These are phyloP conservation scores for Tricholaema leucomelas DNA, from an alignment of 2,113 vertebrate genomes.

Conservation along the genomic window DNA sequence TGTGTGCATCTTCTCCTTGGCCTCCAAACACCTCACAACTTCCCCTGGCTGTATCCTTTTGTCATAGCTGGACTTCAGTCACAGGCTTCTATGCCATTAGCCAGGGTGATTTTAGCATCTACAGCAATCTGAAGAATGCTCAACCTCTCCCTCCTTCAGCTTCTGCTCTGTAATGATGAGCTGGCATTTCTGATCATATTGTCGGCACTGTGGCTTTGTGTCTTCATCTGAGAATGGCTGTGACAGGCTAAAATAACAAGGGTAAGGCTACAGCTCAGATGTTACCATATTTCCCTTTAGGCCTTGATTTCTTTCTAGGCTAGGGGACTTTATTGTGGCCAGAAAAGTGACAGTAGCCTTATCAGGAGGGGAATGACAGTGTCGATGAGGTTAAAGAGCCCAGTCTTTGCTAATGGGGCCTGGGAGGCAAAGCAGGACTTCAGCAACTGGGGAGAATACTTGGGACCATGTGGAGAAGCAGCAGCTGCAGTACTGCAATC, in stretches of 20 bases:
- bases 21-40: background rate
- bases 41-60: background rate
- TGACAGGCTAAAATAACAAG: background rate
- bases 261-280: background rate
- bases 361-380: background rate
- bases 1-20: background rate
- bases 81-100: background rate
- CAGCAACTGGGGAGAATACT: background rate
- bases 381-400: background rate
- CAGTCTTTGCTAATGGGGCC: background rate
- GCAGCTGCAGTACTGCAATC: background rate
- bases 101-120: background rate
- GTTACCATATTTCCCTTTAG: background rate
- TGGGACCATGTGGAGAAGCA: background rate
- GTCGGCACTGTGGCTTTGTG: background rate
- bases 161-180: background rate
- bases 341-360: background rate
- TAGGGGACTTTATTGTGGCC: background rate
- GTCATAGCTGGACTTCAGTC: background rate
- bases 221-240: background rate
- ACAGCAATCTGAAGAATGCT: background rate
- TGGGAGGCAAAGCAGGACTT: background rate
- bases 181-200: background rate
- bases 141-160: background rate
- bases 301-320: background rate